These are phyloP conservation scores for Empis stercorea DNA, from an alignment of 2,888 invertebrate species.

Conservation along the genomic window DNA sequence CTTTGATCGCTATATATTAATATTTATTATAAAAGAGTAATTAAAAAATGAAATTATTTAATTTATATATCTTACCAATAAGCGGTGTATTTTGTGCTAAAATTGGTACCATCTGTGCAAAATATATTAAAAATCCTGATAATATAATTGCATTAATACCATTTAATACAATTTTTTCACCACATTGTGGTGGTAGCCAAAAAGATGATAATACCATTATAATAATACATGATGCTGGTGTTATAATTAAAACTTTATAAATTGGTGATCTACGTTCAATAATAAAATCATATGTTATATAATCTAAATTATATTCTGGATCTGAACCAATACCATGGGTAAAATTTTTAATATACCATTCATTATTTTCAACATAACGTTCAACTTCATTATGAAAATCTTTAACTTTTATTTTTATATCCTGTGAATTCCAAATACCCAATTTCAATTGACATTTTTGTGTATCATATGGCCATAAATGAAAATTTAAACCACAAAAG, in stretches of 20 bases:
- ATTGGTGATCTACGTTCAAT: conserved; percentile 44
- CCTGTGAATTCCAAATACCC: conserved; percentile 58
- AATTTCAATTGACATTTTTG: conserved; percentile 55
- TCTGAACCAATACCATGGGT: conserved; percentile 14
- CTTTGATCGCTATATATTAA: too few relatives aligned
- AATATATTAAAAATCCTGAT: conserved; percentile 43
- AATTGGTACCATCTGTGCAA: conserved; percentile 38
- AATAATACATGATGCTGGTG: conserved; percentile 50
- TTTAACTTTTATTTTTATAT: conserved; percentile 41
- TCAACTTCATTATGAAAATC: conserved; percentile 15
- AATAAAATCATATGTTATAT: conserved; percentile 22
- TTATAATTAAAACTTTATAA: conserved; percentile 46
- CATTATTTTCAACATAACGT: conserved; percentile 25
- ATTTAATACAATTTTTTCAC: conserved; percentile 44
- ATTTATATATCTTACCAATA: conserved; percentile 28
- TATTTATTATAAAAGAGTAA: too few relatives aligned
- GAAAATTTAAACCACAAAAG: conserved; percentile 51
- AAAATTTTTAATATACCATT: conserved; percentile 36
- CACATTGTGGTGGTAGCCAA: conserved; percentile 46
- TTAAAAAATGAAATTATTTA: too few relatives aligned
- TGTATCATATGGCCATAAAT: conserved; percentile 61
- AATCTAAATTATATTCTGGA: conserved; percentile 21
- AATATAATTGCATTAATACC: conserved; percentile 42
- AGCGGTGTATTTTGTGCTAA: conserved; percentile 28
- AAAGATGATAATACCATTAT: conserved; percentile 47